Evolutionary conservation across 23 tunicate species (phyloP), one percentile per base, ranked within the genome.

Genomic region (Pegea sp.): DNA sequence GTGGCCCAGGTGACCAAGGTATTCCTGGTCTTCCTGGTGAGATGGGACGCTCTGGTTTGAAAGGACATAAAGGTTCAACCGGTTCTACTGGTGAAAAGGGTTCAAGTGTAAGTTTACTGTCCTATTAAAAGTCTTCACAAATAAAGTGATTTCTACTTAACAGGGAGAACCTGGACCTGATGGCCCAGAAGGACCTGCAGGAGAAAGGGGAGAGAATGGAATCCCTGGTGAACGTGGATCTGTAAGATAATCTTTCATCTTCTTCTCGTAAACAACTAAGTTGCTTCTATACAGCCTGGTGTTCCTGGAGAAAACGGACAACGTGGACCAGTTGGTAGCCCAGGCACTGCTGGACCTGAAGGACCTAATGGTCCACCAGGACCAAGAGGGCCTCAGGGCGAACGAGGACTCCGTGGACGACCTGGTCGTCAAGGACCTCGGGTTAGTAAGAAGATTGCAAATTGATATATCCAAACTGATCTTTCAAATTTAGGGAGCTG

Each of bases 211-310:
- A 1, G 72, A 74, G 22, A 44, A 29, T 50, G 95, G 95, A 1
- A 51, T 58, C 28, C 95, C 84, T 48, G 95, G 95, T 48, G 95
- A 84, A 57, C 81, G 84, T 34, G 95, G 95, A 57, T 78, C 95
- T n/a, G 95, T 84, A 50, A 57, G 76, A 62, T 34, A 25, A 29
- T 51, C 4, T 8, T 5, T 59, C 6, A 16, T 42, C 43, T 59
- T 59, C 7, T 42, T 42, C 43, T 8, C 7, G 6, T 42, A 28
- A 18, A 51, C 22, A 13, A 7, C 22, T 51, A 11, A 18, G n/a
- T 51, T n/a, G 7, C 8, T 51, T 51, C 8, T 33, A 20, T 48
- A 5, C 66, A 81, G 93, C 81, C 93, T 42, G 93, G 93, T 0
- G 51, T 63, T 1, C 75, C 81, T 19, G 93, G 93, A 2, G 93